Evolutionary conservation across 2,888 invertebrate species (phyloP), one percentile per base, ranked within the genome.

Genomic region (Dryocosmus kuriphilus): DNA sequence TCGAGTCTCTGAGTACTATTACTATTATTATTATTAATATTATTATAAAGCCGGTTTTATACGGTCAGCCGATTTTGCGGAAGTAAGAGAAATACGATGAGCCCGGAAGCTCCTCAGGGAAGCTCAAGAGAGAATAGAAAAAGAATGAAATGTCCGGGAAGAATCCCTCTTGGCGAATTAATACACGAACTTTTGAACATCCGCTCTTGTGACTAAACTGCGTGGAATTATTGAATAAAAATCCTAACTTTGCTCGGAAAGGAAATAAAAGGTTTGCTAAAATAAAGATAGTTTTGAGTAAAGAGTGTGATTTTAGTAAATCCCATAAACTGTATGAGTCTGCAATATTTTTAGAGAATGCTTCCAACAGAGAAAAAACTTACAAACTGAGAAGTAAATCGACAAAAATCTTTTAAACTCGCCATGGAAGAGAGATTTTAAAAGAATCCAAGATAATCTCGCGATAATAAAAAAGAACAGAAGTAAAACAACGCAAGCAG

Each of bases 141-240:
- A 67, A 27, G 41, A 46, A 67, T 67, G 27, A 67, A 67, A 67
- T 67, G 27, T 27, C 7, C 9, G 19, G 8, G 24, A 67, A 67
- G 30, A 67, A 67, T 67, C 67, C 24, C 27, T 67, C 41, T 27
- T 46, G 41, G 41, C 11, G 67, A 67, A 67, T 67, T 46, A 46
- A 46, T 67, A 67, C 67, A 30, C 67, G 30, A 27, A 67, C 46
- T 67, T 67, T 67, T 46, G n/a, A 67, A 46, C 41, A 46, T 67
- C 30, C 41, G 46, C 41, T 27, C 41, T 67, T 19, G 41, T 27
- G 41, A 41, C 41, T 67, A 67, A 67, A 67, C 67, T 46, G 24
- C 41, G 2, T 19, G 16, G 24, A 67, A 41, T 67, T 46, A 27
- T 67, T 67, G 46, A 67, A 67, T 67, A 16, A 14, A 38, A 38